Evolutionary conservation across 2,113 vertebrate species (phyloP).

Genomic region (Brachirus orientalis): DNA sequence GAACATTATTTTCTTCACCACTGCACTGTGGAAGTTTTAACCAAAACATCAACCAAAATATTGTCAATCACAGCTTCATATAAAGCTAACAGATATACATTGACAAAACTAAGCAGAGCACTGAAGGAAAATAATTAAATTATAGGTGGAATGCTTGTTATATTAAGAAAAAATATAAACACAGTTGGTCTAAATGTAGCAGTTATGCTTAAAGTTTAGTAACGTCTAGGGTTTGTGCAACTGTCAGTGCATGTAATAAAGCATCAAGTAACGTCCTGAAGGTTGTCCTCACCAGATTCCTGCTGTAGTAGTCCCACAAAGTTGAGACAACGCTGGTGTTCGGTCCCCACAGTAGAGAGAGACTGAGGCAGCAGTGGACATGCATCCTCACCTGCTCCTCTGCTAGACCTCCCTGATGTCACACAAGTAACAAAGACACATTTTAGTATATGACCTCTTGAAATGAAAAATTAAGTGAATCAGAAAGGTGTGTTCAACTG

Average conservation of each 20-base stretch:
- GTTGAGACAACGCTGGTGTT: slow-evolving; percentile 85
- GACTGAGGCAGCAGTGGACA: slow-evolving; percentile 91
- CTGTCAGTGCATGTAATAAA: not conserved
- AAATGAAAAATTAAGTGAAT: not conserved
- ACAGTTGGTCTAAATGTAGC: not conserved
- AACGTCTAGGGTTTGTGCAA: not conserved
- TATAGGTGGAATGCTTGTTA: not conserved
- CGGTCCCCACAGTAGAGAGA: slow-evolving; percentile 89
- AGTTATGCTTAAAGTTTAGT: not conserved
- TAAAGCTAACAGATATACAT: too few species aligned
- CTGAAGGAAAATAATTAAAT: not conserved
- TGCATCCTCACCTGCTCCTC: slow-evolving; percentile 95
- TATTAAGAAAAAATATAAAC: not conserved
- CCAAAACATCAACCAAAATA: not conserved
- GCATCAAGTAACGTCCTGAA: not conserved
- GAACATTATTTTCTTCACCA: too few species aligned
- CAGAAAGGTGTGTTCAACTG: not conserved
- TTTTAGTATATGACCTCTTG: not conserved
- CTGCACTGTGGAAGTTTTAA: too few species aligned
- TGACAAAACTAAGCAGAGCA: not conserved
- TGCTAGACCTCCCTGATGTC: slow-evolving; percentile 66
- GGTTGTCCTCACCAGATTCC: slow-evolving; percentile 87
- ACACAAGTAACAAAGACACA: slow-evolving; percentile 5
- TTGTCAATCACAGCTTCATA: not conserved
- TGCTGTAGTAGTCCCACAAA: slow-evolving; percentile 96